These are phyloP conservation scores for Syncerus caffer DNA, from an alignment of 2,797 vertebrate species.

Conservation along the genomic window DNA sequence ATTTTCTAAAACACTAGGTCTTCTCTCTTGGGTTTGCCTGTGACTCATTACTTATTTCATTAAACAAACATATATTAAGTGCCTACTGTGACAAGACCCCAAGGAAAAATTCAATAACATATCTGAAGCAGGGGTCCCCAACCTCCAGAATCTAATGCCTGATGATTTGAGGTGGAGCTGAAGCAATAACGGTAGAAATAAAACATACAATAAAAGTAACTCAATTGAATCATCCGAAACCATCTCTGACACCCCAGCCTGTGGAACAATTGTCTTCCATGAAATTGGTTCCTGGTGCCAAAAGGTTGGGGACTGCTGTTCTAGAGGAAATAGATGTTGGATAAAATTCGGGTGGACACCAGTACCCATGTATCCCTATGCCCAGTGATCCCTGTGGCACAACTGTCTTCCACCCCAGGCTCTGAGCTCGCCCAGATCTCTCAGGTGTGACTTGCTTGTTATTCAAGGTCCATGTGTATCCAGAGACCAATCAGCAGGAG, in stretches of 20 bases:
- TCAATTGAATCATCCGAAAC: background rate
- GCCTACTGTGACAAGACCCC: background rate
- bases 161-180: background rate
- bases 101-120: conserved; percentile 15
- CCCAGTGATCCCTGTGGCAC: background rate
- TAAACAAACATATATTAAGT: conserved; percentile 32
- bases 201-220: background rate
- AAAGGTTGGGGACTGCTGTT: background rate
- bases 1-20: background rate
- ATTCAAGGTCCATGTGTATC: background rate
- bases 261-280: background rate
- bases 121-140: background rate
- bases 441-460: background rate
- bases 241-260: background rate
- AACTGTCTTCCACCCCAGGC: background rate
- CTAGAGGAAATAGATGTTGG: background rate
- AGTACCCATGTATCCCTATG: background rate
- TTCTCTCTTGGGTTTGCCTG: background rate
- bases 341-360: background rate
- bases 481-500: background rate
- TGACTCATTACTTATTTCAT: conserved; percentile 39
- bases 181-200: background rate
- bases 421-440: background rate
- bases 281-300: background rate
- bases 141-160: background rate